Percentiles rank a stretch among this genome's conserved stretches.
phyloP scores from a whole-genome alignment of 2,797 vertebrate species.

The Myoxocephalus aenaeus region DNA sequence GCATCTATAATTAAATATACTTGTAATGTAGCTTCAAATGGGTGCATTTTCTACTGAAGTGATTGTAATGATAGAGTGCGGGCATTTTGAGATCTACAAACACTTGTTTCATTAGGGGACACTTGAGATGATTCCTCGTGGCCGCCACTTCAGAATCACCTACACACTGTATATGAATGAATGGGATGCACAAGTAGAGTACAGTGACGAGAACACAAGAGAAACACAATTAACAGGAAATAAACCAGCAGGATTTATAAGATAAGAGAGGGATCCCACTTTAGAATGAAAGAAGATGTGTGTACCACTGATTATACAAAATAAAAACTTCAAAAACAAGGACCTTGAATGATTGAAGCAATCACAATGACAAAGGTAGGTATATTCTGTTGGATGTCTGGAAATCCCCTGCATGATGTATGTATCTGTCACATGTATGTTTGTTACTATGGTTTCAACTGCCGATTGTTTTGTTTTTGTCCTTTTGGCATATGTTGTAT shows the following conservation, averaged over 20 bases:
- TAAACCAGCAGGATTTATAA: neutral
- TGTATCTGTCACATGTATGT: conserved; percentile 28
- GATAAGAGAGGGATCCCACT: neutral
- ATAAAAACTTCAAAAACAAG: neutral
- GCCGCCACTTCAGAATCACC: conserved; percentile 19
- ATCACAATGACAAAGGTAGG: neutral
- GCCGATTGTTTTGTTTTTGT: neutral
- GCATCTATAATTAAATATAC: conserved; percentile 18
- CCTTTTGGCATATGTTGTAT: neutral
- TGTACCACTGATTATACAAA: neutral
- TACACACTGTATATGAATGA: neutral
- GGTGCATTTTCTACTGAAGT: conserved; percentile 7
- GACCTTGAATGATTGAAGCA: conserved; percentile 6
- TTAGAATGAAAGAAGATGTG: neutral
- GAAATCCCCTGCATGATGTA: conserved; percentile 31
- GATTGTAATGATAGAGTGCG: conserved; percentile 32
- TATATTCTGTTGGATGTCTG: conserved; percentile 7
- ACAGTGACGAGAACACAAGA: neutral
- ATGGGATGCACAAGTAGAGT: neutral
- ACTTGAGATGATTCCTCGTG: conserved; percentile 10
- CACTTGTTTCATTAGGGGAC: conserved; percentile 19
- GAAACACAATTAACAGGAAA: neutral
- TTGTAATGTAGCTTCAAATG: conserved; percentile 7
- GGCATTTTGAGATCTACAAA: conserved; percentile 21
- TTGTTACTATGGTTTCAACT: conserved; percentile 16